Conservation (phyloP, 2,797 vertebrate genomes). For the Rhabdophis nuchalis region DNA sequence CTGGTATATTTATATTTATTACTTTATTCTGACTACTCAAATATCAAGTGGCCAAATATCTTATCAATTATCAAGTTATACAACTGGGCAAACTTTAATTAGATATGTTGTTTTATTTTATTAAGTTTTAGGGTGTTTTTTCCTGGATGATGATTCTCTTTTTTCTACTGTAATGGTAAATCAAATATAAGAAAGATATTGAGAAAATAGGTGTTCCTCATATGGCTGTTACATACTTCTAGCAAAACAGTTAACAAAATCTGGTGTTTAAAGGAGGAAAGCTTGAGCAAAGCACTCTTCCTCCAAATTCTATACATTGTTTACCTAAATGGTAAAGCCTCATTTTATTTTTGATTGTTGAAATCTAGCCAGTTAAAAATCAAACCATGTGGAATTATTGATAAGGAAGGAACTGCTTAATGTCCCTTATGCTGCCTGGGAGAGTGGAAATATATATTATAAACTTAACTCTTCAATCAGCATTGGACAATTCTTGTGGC, state of each 20-base stretch:
- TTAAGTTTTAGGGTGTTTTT: not conserved
- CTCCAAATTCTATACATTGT: constrained; percentile 16
- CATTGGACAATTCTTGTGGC: not conserved
- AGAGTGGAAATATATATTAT: not conserved
- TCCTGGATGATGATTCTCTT: not conserved
- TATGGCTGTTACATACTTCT: constrained; percentile 56
- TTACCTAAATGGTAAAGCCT: constrained; percentile 20
- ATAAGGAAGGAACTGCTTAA: not conserved
- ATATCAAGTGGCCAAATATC: not conserved
- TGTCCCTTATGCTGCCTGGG: not conserved
- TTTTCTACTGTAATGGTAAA: not conserved
- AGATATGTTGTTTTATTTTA: not conserved
- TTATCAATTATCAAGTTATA: not conserved
- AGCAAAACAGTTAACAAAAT: constrained; percentile 57
- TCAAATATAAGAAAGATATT: not conserved
- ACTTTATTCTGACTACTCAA: not conserved
- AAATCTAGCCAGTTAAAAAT: not conserved
- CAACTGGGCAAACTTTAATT: not conserved
- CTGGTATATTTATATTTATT: not conserved
- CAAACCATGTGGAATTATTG: constrained; percentile 3
- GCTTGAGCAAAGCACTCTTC: constrained; percentile 47
- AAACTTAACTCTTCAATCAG: not conserved
- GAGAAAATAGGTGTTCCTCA: constrained; percentile 53
- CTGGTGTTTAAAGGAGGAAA: constrained; percentile 43
- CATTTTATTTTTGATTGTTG: constrained; percentile 26